Evolutionary conservation across 2,888 invertebrate genomes (phyloP), one percentile per base, ranked within the genome.

Genomic region (Cryptocheilus praepositus): DNA sequence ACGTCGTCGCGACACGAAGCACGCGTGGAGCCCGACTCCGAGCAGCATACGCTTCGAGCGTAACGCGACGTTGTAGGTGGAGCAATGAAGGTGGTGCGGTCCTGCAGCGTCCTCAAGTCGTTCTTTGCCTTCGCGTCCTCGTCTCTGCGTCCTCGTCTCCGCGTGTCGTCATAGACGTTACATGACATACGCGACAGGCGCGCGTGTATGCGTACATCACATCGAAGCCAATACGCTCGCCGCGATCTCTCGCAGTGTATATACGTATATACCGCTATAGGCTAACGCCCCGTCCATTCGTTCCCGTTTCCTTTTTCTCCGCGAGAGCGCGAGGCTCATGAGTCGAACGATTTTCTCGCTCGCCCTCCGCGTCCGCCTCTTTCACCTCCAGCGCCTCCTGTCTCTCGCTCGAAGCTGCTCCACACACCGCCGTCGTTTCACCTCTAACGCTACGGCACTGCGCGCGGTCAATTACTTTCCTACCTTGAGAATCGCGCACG

Each of bases 231-330:
- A 83, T 83, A 77, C 74, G 76, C 77, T 82, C 78, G 77, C 77
- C 76, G 80, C 81, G 81, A 79, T 83, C 79, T 73, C 73, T 58
- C 64, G 18, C 46, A 18, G 69, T 51, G 58, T 74, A 74, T 73
- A 74, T 74, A 79, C 74, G 73, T 72, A 74, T 83, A 83, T 83
- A 85, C 83, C 84, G 83, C 84, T 85, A 79, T 59, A 81, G 77
- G 81, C 81, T 83, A 83, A 83, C 79, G 83, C 76, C 82, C 81
- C 77, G 73, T 71, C 78, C 79, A 81, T 85, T 83, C 82, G 81
- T 83, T 85, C 84, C 83, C 86, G 83, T 85, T 84, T 85, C 82
- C 78, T 79, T 76, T n/a, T 77, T 76, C 78, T 74, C 69, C 64
- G 67, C 62, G 66, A 67, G 70, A 65, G 69, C 49, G 57, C 25